A percentile compares a stretch with the other conserved stretches of the same genome.
Evolutionary conservation across 2,888 invertebrate species (phyloP).

Genomic region (Hypercompe scribonia): DNA sequence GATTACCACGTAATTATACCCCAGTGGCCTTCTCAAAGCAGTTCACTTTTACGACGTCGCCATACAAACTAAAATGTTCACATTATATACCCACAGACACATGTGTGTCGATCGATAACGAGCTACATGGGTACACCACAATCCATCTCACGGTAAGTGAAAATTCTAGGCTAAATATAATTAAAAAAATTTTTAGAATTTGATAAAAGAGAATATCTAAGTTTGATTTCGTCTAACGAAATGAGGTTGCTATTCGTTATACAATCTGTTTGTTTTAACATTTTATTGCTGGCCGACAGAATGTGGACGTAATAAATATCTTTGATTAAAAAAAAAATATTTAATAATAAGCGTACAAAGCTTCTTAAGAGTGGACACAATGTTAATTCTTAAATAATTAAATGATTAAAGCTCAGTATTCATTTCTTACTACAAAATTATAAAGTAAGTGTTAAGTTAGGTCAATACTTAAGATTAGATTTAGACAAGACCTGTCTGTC

Average conservation of each 20-base stretch:
- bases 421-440: too few relatives aligned
- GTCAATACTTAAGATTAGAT: too few relatives aligned
- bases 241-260: background rate
- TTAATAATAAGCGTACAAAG: too few relatives aligned
- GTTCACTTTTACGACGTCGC: conserved; percentile 38
- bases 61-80: conserved; percentile 15
- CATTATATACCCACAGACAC: conserved; percentile 1
- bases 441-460: too few relatives aligned
- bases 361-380: too few relatives aligned
- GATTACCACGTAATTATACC: conserved; percentile 24
- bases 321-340: too few relatives aligned
- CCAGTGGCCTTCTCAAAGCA: conserved; percentile 28
- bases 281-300: too few relatives aligned
- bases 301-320: too few relatives aligned
- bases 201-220: background rate
- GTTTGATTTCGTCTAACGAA: background rate
- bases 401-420: too few relatives aligned
- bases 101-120: conserved; percentile 9
- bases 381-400: too few relatives aligned
- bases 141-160: conserved; percentile 34
- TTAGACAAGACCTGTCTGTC: too few relatives aligned
- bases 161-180: background rate
- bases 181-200: background rate
- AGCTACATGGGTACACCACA: conserved; percentile 22
- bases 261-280: too few relatives aligned